Conservation (phyloP, 2,113 vertebrate genomes). For the Cryptotis parvus region DNA sequence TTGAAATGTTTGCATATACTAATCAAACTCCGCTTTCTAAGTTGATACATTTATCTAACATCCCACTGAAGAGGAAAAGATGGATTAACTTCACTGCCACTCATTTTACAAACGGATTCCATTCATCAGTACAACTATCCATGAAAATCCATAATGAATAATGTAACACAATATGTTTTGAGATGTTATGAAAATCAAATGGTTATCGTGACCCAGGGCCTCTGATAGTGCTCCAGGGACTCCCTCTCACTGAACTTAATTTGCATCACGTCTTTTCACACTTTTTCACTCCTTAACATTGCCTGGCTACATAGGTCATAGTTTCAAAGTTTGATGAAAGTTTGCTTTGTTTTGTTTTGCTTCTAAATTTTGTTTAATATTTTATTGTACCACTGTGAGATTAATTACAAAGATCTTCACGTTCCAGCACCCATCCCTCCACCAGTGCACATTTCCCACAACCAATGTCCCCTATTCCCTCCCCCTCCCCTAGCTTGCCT, state of each 20-base stretch:
- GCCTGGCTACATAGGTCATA: neutral
- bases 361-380: too few relatives aligned
- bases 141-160: neutral
- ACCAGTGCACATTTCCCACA: too few relatives aligned
- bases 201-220: accelerated
- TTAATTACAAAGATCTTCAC: too few relatives aligned
- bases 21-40: neutral
- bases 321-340: neutral
- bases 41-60: constrained; percentile 19
- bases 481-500: too few relatives aligned
- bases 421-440: too few relatives aligned
- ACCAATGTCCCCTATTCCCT: too few relatives aligned
- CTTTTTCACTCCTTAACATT: neutral
- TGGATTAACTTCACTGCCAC: neutral
- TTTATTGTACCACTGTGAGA: too few relatives aligned
- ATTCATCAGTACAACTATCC: constrained; percentile 5
- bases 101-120: constrained; percentile 39
- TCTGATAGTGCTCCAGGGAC: neutral
- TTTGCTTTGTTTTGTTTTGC: too few relatives aligned
- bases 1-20: constrained; percentile 1
- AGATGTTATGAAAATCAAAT: neutral
- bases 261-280: neutral
- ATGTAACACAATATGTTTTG: neutral
- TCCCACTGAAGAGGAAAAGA: neutral
- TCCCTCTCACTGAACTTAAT: neutral